Evolutionary conservation across 1,140 invertebrate species (phyloP), one percentile per base, ranked within the genome.

Genomic region (Trichonephila clavata): DNA sequence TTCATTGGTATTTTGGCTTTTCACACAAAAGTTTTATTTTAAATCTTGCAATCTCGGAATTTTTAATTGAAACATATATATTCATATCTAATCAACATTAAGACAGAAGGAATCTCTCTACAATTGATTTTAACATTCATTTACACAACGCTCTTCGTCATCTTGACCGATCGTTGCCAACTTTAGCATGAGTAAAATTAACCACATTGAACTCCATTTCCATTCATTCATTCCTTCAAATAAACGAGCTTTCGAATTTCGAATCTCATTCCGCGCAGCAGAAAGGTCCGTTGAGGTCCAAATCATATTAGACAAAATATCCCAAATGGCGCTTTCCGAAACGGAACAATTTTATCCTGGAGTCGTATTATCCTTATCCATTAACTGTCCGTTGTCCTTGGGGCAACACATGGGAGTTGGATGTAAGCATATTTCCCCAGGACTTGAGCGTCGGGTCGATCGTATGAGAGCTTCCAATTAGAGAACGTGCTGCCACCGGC

Each of bases 351-450:
- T 83, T 59, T 59, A 83, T 83, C 81, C 50, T 18, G 81, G 43
- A 83, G 43, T 83, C 20, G 43, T 83, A 83, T 83, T 50, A 83
- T 59, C 18, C 43, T 83, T 83, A 83, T 59, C 81, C 81, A 83
- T 83, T 83, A 83, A 59, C 71, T 77, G 71, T 77, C 71, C 71
- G 71, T 24, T 24, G 65, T 24, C 65, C 65, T 68, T 43, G 77
- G 43, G 77, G 43, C 77, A 32, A 32, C 77, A 68, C 65, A 81
- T 20, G 32, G 20, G 77, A 81, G 77, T 32, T 27, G 16, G 50
- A 43, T 21, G 81, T 57, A 57, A 83, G 81, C 81, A 83, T 50
- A 83, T 83, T 83, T 83, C 81, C 81, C 43, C 16, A 21, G 43
- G 81, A n/a, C 39, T 57, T 50, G 43, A 43, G 50, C 81, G 81